Evolutionary conservation across 2,888 invertebrate species (phyloP).

Genomic region (Lycophotia porphyrea): DNA sequence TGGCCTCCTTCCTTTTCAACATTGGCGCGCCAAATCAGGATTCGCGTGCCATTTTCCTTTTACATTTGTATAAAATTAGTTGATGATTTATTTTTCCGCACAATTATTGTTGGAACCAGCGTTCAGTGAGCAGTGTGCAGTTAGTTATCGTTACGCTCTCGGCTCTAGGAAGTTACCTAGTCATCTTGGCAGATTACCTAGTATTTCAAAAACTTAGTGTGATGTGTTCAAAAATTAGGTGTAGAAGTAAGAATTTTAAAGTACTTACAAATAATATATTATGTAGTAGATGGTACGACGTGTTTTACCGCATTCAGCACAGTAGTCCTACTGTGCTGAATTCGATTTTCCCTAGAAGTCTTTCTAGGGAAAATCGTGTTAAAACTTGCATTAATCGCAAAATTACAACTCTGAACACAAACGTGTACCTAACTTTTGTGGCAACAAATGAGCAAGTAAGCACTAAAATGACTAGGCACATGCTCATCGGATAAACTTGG

Average conservation of each 20-base stretch:
- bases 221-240: constrained; percentile 5
- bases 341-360: too few relatives aligned
- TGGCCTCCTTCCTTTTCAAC: neutral
- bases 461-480: constrained; percentile 12
- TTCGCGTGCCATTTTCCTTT: neutral
- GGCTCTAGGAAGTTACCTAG: neutral
- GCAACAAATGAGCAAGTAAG: neutral
- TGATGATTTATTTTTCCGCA: neutral
- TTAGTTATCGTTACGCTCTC: neutral
- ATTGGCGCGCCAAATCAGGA: neutral
- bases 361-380: constrained; percentile 7
- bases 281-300: neutral
- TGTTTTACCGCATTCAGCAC: neutral
- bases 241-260: neutral
- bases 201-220: neutral
- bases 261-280: neutral
- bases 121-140: neutral
- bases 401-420: neutral
- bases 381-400: neutral
- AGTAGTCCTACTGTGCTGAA: too few relatives aligned
- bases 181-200: neutral
- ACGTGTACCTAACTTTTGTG: neutral
- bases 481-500: constrained; percentile 1
- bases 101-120: neutral
- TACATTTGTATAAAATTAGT: neutral